Evolutionary conservation across 1,140 invertebrate species (phyloP).

Genomic region (Drosophila lacertosa): DNA sequence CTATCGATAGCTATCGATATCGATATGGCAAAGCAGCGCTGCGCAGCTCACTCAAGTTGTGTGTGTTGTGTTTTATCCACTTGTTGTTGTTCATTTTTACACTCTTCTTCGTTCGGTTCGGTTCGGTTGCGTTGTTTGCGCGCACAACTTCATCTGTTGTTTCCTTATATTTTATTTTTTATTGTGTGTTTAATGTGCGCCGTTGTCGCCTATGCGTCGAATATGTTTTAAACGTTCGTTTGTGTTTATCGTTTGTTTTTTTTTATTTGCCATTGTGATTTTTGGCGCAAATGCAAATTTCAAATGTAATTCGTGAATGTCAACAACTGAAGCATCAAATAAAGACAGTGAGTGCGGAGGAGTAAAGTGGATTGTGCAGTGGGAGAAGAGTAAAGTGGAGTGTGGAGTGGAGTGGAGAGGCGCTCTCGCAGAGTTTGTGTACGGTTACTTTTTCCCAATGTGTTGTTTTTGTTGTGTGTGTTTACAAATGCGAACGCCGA

Average conservation of each 20-base stretch:
- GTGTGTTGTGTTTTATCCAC: conserved; percentile 27
- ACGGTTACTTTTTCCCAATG: conserved; percentile 3
- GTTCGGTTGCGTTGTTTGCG: conserved; percentile 18
- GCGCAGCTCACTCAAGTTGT: conserved; percentile 2
- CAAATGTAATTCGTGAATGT: conserved; percentile 11
- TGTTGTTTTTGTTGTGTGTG: conserved; percentile 22
- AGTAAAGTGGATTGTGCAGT: background rate
- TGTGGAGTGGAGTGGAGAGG: background rate
- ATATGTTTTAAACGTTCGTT: conserved; percentile 26
- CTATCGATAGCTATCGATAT: conserved; percentile 11
- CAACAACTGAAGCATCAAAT: conserved; percentile 19
- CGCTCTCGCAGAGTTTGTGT: conserved; percentile 14
- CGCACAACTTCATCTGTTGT: conserved; percentile 12
- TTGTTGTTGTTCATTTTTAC: conserved; percentile 48
- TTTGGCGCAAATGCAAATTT: conserved; percentile 15
- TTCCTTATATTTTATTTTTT: conserved; percentile 13
- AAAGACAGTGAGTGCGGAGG: background rate
- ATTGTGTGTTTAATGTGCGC: conserved; percentile 4
- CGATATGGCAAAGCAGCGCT: conserved; percentile 8
- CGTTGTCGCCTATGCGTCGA: too few relatives aligned
- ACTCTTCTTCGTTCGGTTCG: conserved; percentile 38
- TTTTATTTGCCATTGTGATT: background rate
- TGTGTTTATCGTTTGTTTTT: conserved; percentile 1
- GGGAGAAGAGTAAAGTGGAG: background rate
- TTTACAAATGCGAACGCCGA: conserved; percentile 5